These are phyloP conservation scores for Hydrolagus affinis DNA, from an alignment of 2,113 vertebrate genomes.

Conservation along the genomic window DNA sequence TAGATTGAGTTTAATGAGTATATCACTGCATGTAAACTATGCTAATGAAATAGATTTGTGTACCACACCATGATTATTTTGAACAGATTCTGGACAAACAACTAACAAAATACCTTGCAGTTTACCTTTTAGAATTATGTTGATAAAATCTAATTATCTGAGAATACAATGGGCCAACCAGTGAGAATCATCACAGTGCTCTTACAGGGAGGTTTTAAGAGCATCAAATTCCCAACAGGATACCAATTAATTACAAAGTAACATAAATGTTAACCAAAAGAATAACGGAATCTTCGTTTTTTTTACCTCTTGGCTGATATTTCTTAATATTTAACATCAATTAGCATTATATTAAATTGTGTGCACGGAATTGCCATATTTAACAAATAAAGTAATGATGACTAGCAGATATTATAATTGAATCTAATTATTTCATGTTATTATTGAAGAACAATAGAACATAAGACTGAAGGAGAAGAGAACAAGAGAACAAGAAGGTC, in stretches of 20 bases:
- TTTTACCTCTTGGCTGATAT: background rate
- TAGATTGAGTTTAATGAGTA: background rate
- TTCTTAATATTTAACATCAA: background rate
- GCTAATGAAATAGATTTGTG: slow-evolving; percentile 23
- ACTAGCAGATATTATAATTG: no score
- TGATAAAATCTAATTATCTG: slow-evolving; percentile 14
- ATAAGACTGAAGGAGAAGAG: no score
- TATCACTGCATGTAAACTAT: background rate
- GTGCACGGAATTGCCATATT: no score
- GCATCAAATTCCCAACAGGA: background rate
- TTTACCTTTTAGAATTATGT: background rate
- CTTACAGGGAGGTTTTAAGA: background rate
- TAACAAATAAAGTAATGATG: no score
- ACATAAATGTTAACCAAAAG: slow-evolving; percentile 2
- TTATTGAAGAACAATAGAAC: no score
- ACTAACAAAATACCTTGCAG: background rate
- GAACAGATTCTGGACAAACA: background rate
- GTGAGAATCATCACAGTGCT: background rate
- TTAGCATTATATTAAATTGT: no score
- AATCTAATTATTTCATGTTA: no score
- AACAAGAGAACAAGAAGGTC: no score
- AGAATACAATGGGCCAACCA: slow-evolving; percentile 23
- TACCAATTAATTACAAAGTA: background rate
- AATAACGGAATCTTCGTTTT: background rate
- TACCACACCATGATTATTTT: slow-evolving; percentile 13